Base-by-base conservation (phyloP, 2,888 invertebrate genomes). In the Xylota sylvarum region DNA sequence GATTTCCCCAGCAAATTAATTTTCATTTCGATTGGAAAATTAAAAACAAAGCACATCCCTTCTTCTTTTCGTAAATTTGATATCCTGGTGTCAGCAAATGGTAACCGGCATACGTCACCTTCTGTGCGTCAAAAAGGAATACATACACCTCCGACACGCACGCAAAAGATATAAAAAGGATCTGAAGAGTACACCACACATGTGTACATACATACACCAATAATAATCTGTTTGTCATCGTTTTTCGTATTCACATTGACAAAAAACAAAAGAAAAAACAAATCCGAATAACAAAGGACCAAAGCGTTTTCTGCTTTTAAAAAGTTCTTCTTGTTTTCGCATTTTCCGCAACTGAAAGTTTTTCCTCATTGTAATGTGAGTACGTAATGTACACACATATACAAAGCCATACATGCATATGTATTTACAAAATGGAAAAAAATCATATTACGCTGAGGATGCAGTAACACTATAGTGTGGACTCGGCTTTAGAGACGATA, bases 311-410 rank as follows among this genome's bases (percentile, higher is more conserved):
- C 46, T 55, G 40, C 46, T 19, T 81, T 50, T 40, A 76, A 56
- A 69, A 55, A 78, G 46, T 32, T 46, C 50, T 40, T 50, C 40
- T 30, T 37, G 52, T 72, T 83, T 78, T 60, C 48, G 40, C 27
- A 52, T 76, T 60, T 48, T 64, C 70, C 40, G 40, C 35, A 50
- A 77, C 55, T 64, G 43, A 58, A 65, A 83, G 78, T 46, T 78
- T 55, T 64, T 46, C 52, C 30, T 10, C 14, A 40, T 37, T 40
- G 72, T 50, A 48, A 64, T 37, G 19, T 64, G 19, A 65, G 50
- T 14, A 30, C 6, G 23, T 23, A 5, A n/a, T 30, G 27, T 12
- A 2, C 5, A 5, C 5, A 30, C 30, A 48, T 14, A 65, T 17
- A 37, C 14, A 37, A 1, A 2, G 23, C 23, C 23, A 3, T 23